Base-by-base conservation (phyloP, 2,888 invertebrate species). In the Temnothorax ravouxi region DNA sequence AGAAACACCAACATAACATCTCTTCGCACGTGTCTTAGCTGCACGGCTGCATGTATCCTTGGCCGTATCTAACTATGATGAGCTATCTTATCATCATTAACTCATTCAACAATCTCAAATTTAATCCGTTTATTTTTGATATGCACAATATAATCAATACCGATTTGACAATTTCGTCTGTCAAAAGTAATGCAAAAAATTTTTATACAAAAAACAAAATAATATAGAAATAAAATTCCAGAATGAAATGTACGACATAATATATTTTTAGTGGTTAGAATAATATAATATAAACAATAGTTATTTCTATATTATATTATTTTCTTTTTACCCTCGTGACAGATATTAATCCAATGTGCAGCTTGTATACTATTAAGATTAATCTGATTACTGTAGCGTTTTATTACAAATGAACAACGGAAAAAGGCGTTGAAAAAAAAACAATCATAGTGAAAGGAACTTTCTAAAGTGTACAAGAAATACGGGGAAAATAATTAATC, bases 401-500 rank as follows among this genome's bases (percentile, higher is more conserved):
- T 72, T 47, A 38, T 56, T 25, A n/a, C 4, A n/a, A 62, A 8
- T 38, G 41, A 62, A 50, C 21, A 67, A 76, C 13, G 38, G 29
- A 56, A 67, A 56, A 67, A 54, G 9, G 13, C 4, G 21, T 25
- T 3, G 8, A 50, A 59, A 34, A 59, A 72, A 50, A 72, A 72
- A 29, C 59, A 76, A 62, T 34, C 25, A 59, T 38, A 38, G 72
- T 72, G 79, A 80, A 80, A 72, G 72, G 72, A 72, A 72, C 59
- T 80, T 80, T 72, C 72, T 59, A 72, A 47, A 69, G 15, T 44
- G n/a, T 41, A 15, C 18, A 25, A 80, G 50, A 38, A 25, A 80
- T 41, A 21, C 29, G 41, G 38, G 25, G 25, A 72, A 71, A 59
- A 59, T 61, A 61, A 80, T 80, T 80, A 80, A 80, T 80, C 38